Percentiles rank a stretch among this genome's conserved stretches.
Evolutionary conservation across 37 sponge, comb jelly and placozoan genomes (phyloP).

Genomic region (Bolinopsis microptera): DNA sequence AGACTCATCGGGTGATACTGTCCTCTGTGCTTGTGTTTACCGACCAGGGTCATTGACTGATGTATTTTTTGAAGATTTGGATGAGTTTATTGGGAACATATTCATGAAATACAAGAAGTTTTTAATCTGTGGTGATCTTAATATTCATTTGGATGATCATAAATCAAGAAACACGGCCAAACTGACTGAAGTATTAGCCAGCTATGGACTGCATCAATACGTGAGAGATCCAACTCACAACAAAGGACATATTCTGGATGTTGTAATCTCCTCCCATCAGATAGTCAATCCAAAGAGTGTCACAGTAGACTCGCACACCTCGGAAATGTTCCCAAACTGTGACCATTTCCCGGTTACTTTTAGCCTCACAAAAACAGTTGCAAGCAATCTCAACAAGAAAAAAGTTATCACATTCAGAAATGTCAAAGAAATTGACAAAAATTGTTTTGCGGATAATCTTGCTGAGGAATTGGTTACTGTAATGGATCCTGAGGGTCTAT

Average conservation of each 20-base stretch:
- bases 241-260: neutral
- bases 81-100: neutral
- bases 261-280: neutral
- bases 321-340: too few species aligned
- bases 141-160: constrained; percentile 5
- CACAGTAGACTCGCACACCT: too few species aligned
- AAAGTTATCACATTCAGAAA: constrained; percentile 10
- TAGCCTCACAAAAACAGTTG: too few species aligned
- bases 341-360: too few species aligned
- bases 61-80: neutral
- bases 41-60: neutral
- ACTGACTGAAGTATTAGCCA: neutral
- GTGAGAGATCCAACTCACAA: neutral
- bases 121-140: neutral
- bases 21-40: neutral
- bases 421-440: neutral
- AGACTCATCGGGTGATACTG: neutral
- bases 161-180: neutral
- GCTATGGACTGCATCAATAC: neutral
- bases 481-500: too few species aligned
- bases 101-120: neutral
- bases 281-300: neutral
- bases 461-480: too few species aligned
- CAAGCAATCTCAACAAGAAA: too few species aligned
- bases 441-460: neutral